Percentiles rank a stretch among this genome's conserved stretches.
Evolutionary conservation across 2,113 vertebrate genomes (phyloP).

Genomic region (Zosterops hypoxanthus): DNA sequence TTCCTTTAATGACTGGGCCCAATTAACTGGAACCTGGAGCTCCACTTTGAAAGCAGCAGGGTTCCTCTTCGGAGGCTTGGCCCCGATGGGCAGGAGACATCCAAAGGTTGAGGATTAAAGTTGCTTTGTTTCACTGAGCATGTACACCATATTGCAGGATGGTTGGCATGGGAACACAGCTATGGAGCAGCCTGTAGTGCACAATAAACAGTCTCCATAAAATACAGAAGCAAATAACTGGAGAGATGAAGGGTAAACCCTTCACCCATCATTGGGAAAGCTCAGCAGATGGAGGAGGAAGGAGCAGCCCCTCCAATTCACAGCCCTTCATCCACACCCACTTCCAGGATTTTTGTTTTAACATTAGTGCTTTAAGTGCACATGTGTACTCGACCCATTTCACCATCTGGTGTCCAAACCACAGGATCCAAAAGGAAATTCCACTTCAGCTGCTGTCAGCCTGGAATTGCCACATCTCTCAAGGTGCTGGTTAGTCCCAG

Average conservation of each 20-base stretch:
- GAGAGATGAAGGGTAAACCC: conserved; percentile 27
- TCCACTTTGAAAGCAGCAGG: conserved; percentile 54
- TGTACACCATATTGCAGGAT: conserved; percentile 28
- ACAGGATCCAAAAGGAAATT: neutral
- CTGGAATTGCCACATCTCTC: neutral
- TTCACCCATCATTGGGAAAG: conserved; percentile 16
- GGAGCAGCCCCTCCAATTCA: neutral
- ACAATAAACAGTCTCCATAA: conserved; percentile 42
- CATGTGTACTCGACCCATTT: neutral
- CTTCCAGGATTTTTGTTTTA: neutral
- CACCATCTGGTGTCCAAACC: neutral
- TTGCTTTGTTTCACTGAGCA: conserved; percentile 35
- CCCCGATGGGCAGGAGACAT: conserved; percentile 22
- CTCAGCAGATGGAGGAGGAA: neutral
- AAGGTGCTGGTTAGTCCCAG: neutral
- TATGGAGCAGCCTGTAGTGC: conserved; percentile 21
- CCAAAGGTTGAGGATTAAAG: conserved; percentile 64
- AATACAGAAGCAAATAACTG: conserved; percentile 9
- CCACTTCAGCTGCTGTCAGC: neutral
- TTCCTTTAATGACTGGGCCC: conserved; percentile 55
- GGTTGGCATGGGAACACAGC: conserved; percentile 67
- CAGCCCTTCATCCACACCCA: neutral
- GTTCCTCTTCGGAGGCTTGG: conserved; percentile 31
- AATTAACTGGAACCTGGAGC: conserved; percentile 60
- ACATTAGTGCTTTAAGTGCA: neutral